These are phyloP conservation scores for Alloscopus bannaensis DNA, from an alignment of 2,888 invertebrate species.

Conservation along the genomic window DNA sequence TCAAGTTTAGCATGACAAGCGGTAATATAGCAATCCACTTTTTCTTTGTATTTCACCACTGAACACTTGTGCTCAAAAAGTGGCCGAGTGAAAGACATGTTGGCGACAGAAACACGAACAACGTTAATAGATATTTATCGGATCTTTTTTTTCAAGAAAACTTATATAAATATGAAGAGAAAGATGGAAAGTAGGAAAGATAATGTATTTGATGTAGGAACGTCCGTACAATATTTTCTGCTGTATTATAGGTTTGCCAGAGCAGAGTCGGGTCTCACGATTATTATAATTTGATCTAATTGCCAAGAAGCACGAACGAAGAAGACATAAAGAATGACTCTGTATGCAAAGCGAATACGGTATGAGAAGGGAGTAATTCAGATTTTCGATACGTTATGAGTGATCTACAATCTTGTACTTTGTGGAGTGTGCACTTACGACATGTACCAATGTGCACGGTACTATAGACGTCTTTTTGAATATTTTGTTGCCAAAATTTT, in stretches of 20 bases:
- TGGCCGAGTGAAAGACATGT: slow-evolving; percentile 17
- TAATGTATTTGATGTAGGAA: slow-evolving; percentile 15
- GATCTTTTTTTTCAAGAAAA: no score
- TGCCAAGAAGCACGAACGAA: slow-evolving; percentile 65
- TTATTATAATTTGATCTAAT: slow-evolving; percentile 71
- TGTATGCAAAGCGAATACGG: not conserved
- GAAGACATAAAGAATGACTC: slow-evolving; percentile 8
- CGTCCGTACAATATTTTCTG: slow-evolving; percentile 10
- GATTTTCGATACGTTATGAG: no score
- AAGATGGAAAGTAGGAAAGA: not conserved
- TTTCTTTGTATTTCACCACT: not conserved
- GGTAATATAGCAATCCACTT: no score
- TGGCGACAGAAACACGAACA: slow-evolving; percentile 37
- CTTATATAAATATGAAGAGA: no score
- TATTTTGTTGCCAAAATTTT: not conserved
- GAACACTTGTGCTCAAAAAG: slow-evolving; percentile 1
- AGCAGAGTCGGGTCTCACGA: slow-evolving; percentile 57
- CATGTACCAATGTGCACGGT: no score
- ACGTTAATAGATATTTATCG: slow-evolving; percentile 46
- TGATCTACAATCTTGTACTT: no score
- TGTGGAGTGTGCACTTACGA: no score
- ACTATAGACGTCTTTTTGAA: no score
- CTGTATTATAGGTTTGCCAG: slow-evolving; percentile 12
- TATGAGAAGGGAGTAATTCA: not conserved
- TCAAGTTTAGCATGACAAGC: no score